Evolutionary conservation across 2,113 vertebrate genomes (phyloP), one percentile per base, ranked within the genome.

Genomic region (Limanda limanda): DNA sequence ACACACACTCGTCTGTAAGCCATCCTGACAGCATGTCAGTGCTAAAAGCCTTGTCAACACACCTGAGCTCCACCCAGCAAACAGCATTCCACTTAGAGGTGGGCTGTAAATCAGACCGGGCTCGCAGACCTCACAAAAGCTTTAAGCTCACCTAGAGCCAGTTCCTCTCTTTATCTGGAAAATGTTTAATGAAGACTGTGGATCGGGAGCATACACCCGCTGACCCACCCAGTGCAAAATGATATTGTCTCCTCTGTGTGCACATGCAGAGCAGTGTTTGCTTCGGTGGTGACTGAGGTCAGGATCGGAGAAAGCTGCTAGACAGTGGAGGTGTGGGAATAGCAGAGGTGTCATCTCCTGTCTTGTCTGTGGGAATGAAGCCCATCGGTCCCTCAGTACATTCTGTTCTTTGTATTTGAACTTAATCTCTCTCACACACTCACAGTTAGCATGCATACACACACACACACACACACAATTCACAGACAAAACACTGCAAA

Each of bases 31-130:
- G 75, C 92, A 87, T 52, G 59, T 78, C 71, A 66, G 88, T 69
- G 89, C 92, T 92, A 94, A 94, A 94, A 92, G 86, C 89, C 91
- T 89, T 71, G 90, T 94, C 89, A 88, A 89, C 80, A 89, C 85
- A 88, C 87, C 84, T 89, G 88, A 91, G 82, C 88, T 90, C 88
- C 89, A 88, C 93, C 92, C 88, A 74, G 88, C 86, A 85, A 90
- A 92, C 88, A 89, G 70, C 73, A 79, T 84, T 91, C 83, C 86
- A 87, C 86, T 86, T 82, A 86, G 81, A 81, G 80, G 68, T 63
- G 72, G 75, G 80, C 83, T 72, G 77, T 90, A 88, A 93, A 91
- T 88, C 81, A 86, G 81, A 76, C 52, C 35, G 67, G 60, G 27
- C 67, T 54, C 60, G 9, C 65, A 73, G 57, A 55, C 75, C 59